These are phyloP conservation scores for Bombus fervidus DNA, from an alignment of 1,140 invertebrate species.

Conservation along the genomic window DNA sequence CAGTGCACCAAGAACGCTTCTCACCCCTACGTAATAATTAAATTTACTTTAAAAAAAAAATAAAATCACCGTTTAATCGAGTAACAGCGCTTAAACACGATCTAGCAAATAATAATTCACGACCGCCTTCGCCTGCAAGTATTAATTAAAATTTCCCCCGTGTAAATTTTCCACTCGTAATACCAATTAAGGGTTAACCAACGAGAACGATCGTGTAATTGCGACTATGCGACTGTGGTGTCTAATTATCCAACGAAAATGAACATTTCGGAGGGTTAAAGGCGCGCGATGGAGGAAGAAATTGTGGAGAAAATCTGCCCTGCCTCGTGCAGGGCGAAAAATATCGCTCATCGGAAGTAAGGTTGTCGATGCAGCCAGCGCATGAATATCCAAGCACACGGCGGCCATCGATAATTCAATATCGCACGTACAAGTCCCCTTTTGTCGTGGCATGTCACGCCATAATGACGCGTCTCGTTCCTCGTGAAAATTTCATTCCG, in stretches of 20 bases:
- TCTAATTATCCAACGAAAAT: background rate
- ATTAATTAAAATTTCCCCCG: too few relatives aligned
- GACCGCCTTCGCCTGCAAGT: too few relatives aligned
- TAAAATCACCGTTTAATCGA: too few relatives aligned
- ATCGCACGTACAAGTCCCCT: constrained; percentile 67
- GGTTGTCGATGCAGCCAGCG: constrained; percentile 68
- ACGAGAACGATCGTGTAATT: too few relatives aligned
- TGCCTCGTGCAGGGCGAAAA: background rate
- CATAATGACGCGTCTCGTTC: constrained; percentile 68
- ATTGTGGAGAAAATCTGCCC: constrained; percentile 26
- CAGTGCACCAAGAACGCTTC: too few relatives aligned
- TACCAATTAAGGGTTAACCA: too few relatives aligned
- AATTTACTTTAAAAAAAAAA: too few relatives aligned
- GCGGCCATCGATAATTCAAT: constrained; percentile 79
- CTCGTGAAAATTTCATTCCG: constrained; percentile 76
- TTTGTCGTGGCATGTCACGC: constrained; percentile 74
- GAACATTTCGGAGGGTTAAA: background rate
- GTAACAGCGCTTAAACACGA: too few relatives aligned
- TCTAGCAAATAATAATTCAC: too few relatives aligned
- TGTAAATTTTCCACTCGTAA: too few relatives aligned
- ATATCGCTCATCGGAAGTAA: constrained; percentile 43
- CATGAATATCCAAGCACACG: constrained; percentile 74
- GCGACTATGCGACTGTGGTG: too few relatives aligned
- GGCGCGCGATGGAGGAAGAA: background rate
- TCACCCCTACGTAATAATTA: too few relatives aligned